Conservation (phyloP, 2,888 invertebrate species). For the Spialia ferax region DNA sequence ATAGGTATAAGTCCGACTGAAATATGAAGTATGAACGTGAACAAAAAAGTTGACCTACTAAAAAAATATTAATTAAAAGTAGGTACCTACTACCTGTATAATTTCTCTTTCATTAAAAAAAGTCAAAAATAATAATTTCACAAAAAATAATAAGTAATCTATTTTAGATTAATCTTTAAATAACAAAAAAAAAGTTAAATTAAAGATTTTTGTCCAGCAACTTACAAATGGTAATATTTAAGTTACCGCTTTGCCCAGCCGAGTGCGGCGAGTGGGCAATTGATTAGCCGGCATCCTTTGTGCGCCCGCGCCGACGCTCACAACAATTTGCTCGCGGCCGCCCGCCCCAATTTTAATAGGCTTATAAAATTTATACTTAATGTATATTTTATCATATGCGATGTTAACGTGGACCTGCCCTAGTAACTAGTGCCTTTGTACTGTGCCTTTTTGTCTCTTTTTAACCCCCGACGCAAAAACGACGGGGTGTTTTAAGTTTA, state of each 20-base stretch:
- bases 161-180: no score
- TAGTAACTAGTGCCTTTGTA: not conserved
- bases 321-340: slow-evolving; percentile 84
- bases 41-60: no score
- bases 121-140: no score
- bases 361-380: slow-evolving; percentile 86
- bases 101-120: no score
- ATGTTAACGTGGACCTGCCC: slow-evolving; percentile 59
- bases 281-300: slow-evolving; percentile 83
- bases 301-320: slow-evolving; percentile 76
- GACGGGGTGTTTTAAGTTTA: no score
- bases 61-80: no score
- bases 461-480: no score
- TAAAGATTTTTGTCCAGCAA: not conserved
- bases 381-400: slow-evolving; percentile 82
- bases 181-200: not conserved
- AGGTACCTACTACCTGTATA: no score
- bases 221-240: slow-evolving; percentile 44
- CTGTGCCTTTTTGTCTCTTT: no score
- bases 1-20: no score
- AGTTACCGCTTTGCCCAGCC: slow-evolving; percentile 47
- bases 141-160: no score
- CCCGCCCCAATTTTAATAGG: slow-evolving; percentile 86
- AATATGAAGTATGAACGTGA: no score
- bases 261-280: slow-evolving; percentile 60